Percentiles rank a stretch among this genome's conserved stretches.
These are phyloP conservation scores for Pterocles gutturalis DNA, from an alignment of 2,113 vertebrate species.

Conservation along the genomic window DNA sequence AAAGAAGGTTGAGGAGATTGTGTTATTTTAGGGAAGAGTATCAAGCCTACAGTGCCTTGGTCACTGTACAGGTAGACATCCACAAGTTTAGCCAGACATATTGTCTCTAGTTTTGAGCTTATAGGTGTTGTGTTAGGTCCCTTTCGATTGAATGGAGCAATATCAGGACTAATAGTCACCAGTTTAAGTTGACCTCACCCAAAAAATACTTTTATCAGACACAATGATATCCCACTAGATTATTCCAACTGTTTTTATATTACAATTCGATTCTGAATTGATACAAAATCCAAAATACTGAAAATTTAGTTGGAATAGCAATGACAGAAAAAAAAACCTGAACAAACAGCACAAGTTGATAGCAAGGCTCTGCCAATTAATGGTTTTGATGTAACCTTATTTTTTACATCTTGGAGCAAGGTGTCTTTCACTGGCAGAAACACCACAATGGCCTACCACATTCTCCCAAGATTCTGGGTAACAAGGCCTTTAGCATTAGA, in stretches of 20 bases:
- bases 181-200: background rate
- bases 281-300: background rate
- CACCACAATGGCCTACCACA: rapidly evolving
- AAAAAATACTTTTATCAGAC: background rate
- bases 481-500: background rate
- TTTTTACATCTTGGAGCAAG: background rate
- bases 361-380: background rate
- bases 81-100: background rate
- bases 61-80: rapidly evolving
- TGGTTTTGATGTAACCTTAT: background rate
- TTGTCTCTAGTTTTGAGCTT: background rate
- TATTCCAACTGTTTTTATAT: background rate
- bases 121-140: background rate
- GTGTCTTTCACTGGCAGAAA: background rate
- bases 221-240: rapidly evolving
- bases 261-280: background rate
- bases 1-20: background rate
- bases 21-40: background rate
- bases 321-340: background rate
- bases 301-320: background rate
- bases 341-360: background rate
- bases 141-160: background rate
- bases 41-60: background rate
- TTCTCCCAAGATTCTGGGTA: background rate
- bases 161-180: background rate